Evolutionary conservation across 2,797 vertebrate genomes (phyloP).

Genomic region (Octomys mimax): DNA sequence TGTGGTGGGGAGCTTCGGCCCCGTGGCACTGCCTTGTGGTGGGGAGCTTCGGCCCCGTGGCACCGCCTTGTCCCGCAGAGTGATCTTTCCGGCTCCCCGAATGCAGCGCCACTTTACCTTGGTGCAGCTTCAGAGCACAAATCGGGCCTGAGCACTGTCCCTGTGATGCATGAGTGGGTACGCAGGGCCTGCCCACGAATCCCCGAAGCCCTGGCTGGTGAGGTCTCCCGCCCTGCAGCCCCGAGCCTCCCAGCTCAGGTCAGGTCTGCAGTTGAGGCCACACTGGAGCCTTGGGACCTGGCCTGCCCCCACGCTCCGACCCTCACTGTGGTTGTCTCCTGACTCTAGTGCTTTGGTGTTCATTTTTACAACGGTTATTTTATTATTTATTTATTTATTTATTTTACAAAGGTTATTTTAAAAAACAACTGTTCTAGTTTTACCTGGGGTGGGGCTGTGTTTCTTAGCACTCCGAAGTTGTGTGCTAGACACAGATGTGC

Average conservation of each 20-base stretch:
- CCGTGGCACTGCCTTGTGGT: too few relatives aligned
- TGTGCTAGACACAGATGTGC: neutral
- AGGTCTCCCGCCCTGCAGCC: neutral
- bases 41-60: too few relatives aligned
- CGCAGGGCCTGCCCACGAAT: too few relatives aligned
- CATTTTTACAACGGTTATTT: neutral
- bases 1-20: too few relatives aligned
- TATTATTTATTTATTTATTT: neutral
- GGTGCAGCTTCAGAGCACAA: neutral
- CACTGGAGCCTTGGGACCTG: neutral
- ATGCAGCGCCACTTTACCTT: too few relatives aligned
- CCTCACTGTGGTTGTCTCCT: neutral
- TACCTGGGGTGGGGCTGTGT: neutral
- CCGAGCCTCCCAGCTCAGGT: neutral
- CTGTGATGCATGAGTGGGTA: rapidly evolving
- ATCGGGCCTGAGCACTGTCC: neutral
- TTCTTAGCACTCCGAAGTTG: neutral
- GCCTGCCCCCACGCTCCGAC: too few relatives aligned
- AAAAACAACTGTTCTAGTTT: neutral
- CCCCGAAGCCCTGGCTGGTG: neutral
- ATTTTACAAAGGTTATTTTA: neutral
- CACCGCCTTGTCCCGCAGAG: too few relatives aligned
- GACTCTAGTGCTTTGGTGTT: rapidly evolving
- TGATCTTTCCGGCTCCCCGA: too few relatives aligned
- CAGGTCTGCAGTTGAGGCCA: neutral